A percentile compares a stretch with the other conserved stretches of the same genome.
These are phyloP conservation scores for Iphiclides podalirius DNA, from an alignment of 2,888 invertebrate species.

Conservation along the genomic window DNA sequence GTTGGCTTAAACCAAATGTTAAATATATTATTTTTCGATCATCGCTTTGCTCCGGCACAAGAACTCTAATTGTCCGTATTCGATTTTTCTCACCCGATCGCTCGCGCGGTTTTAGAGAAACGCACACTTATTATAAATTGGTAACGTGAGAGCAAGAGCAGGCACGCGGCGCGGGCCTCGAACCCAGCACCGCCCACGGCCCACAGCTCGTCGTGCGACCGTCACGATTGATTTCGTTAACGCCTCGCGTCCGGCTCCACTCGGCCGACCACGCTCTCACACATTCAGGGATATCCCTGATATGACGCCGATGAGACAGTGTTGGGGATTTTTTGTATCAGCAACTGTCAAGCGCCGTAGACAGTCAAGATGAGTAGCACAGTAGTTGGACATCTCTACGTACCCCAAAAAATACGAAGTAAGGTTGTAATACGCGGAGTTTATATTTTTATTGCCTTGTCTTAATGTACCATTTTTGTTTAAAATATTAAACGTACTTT, in stretches of 20 bases:
- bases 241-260: neutral
- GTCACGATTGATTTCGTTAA: conserved; percentile 3
- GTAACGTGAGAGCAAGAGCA: neutral
- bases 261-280: conserved; percentile 23
- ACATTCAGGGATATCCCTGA: no score
- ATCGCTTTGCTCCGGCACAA: no score
- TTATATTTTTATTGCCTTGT: no score
- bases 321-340: conserved; percentile 31
- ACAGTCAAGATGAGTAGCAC: no score
- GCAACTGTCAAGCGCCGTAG: neutral
- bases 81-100: neutral
- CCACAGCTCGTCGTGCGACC: conserved; percentile 21
- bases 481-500: no score
- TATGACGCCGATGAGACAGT: no score
- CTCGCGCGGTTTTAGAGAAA: neutral
- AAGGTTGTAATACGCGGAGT: no score
- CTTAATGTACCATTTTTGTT: no score
- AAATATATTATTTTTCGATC: no score
- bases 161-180: neutral
- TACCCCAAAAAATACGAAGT: no score
- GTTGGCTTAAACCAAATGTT: no score
- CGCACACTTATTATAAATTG: neutral
- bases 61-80: neutral
- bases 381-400: no score
- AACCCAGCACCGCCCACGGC: conserved; percentile 18